Conservation (phyloP, 1,140 invertebrate genomes). For the Parasteatoda tepidariorum region DNA sequence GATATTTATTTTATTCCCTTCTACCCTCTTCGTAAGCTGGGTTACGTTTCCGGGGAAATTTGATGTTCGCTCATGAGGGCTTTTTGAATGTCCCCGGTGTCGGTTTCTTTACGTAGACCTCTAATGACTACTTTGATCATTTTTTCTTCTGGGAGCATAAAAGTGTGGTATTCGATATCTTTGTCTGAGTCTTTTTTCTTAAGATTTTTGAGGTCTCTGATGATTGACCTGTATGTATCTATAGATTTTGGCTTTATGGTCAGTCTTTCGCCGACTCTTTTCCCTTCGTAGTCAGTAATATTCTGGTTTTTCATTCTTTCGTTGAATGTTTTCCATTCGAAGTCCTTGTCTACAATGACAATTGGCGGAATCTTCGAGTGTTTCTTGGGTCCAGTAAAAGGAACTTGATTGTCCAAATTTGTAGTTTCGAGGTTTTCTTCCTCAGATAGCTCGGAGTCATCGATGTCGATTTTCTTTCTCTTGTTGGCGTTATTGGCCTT, state of each 20-base stretch:
- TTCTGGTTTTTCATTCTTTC: not conserved
- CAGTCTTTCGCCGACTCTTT: not conserved
- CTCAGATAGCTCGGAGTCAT: no score
- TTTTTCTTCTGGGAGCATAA: not conserved
- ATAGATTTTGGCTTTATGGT: not conserved
- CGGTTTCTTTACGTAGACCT: not conserved
- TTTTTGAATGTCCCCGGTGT: not conserved
- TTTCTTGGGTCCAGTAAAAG: no score
- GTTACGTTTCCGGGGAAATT: not conserved
- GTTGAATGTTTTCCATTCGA: not conserved
- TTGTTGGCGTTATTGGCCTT: no score
- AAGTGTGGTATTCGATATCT: not conserved
- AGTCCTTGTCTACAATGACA: not conserved
- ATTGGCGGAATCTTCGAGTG: not conserved
- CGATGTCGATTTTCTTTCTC: no score
- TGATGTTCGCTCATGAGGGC: not conserved
- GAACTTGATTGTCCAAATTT: no score
- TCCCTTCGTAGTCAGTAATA: not conserved
- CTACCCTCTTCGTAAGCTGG: not conserved
- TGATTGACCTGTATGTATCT: not conserved
- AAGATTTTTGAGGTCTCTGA: not conserved
- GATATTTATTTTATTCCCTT: not conserved
- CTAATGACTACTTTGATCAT: no score
- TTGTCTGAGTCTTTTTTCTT: no score
- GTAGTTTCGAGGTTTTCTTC: no score